Conservation (phyloP, 2,113 vertebrate species). For the Hippocampus comes region DNA sequence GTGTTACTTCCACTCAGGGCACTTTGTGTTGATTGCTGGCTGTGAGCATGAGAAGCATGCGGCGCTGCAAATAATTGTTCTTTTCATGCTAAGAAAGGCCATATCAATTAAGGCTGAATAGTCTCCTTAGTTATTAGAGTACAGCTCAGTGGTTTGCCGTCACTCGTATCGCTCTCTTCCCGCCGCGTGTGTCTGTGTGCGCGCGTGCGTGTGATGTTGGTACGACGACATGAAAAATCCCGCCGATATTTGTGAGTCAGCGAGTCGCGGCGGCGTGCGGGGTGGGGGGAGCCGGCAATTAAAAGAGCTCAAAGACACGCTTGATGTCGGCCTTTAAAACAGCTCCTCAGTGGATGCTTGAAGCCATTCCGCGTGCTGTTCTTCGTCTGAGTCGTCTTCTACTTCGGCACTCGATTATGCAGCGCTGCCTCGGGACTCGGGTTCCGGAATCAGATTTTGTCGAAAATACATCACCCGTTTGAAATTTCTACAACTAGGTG, state of each 20-base stretch:
- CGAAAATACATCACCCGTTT: neutral
- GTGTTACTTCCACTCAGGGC: conserved; percentile 70
- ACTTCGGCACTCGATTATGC: neutral
- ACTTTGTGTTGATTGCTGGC: conserved; percentile 74
- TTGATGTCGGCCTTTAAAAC: neutral
- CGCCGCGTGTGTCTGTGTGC: conserved; percentile 18
- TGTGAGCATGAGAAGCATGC: conserved; percentile 72
- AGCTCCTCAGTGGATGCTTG: neutral
- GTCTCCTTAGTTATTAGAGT: conserved; percentile 76
- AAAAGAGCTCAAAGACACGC: neutral
- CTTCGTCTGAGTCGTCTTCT: too few relatives aligned
- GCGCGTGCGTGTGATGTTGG: conserved; percentile 27
- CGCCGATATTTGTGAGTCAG: conserved; percentile 8
- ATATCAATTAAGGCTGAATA: conserved; percentile 81
- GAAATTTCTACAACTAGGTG: conserved; percentile 2
- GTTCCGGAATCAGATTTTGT: neutral
- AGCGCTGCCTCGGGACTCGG: neutral
- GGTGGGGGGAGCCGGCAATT: neutral
- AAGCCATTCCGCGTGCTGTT: neutral
- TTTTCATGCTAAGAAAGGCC: conserved; percentile 79
- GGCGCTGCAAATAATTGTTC: conserved; percentile 76
- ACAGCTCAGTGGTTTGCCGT: conserved; percentile 71
- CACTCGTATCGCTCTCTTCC: conserved; percentile 48
- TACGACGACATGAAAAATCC: neutral
- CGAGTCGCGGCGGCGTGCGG: neutral